Percentiles rank a stretch among this genome's conserved stretches.
These are phyloP conservation scores for Phylloscopus trochiloides DNA, from an alignment of 2,113 vertebrate species.

Conservation along the genomic window DNA sequence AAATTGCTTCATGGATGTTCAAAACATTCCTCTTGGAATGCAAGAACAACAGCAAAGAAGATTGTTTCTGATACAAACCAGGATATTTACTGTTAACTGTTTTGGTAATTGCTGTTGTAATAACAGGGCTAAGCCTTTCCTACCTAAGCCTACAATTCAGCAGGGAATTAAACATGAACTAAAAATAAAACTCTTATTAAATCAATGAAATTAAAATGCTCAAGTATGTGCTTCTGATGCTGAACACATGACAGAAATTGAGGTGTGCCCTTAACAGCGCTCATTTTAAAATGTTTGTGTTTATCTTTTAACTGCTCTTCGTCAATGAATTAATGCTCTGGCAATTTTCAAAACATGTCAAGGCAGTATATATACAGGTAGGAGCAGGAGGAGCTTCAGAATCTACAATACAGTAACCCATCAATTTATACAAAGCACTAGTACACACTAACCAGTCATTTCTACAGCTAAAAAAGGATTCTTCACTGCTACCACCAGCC, in stretches of 20 bases:
- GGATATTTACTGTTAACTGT: neutral
- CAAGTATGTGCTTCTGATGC: neutral
- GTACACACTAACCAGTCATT: conserved; percentile 72
- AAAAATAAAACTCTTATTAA: neutral
- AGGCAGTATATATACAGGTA: neutral
- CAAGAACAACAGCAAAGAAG: neutral
- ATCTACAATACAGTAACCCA: neutral
- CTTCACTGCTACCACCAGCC: conserved; percentile 51
- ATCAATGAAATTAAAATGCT: neutral
- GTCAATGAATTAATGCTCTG: neutral
- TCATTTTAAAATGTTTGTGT: neutral
- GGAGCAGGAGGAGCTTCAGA: neutral
- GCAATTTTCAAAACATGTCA: neutral
- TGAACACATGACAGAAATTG: neutral
- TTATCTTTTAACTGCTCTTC: neutral
- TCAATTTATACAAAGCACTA: neutral
- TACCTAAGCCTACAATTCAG: neutral
- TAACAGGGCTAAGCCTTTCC: neutral
- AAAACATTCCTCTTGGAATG: neutral
- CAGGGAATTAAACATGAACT: neutral
- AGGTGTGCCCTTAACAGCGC: neutral
- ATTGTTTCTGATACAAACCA: neutral
- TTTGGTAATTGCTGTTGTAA: neutral
- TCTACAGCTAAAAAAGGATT: conserved; percentile 55
- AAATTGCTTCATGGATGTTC: neutral